phyloP scores from a whole-genome alignment of 2,113 vertebrate species.

The Cygnus buccinator region DNA sequence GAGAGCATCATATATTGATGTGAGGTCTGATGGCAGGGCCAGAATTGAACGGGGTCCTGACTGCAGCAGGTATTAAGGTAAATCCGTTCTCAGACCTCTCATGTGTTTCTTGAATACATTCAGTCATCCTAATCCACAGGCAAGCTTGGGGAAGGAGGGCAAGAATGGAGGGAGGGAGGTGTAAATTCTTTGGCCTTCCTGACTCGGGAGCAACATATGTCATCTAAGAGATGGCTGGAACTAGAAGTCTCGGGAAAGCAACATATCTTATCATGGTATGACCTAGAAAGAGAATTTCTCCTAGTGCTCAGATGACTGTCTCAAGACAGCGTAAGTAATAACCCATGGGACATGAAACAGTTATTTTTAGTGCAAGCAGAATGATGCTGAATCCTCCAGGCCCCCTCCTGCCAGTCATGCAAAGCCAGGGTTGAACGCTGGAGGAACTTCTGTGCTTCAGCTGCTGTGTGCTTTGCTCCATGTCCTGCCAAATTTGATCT shows the following conservation, averaged over 20 bases:
- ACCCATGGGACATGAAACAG: neutral
- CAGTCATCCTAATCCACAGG: neutral
- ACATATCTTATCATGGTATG: neutral
- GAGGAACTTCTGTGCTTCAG: neutral
- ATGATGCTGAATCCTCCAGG: neutral
- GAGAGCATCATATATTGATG: neutral
- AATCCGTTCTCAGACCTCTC: neutral
- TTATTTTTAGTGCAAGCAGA: neutral
- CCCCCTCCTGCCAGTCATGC: neutral
- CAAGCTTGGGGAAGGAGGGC: neutral
- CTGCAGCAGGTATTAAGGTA: neutral
- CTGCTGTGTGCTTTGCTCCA: neutral
- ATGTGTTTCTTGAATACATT: neutral
- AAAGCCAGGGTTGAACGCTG: neutral
- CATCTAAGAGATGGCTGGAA: neutral
- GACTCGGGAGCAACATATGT: rapidly evolving
- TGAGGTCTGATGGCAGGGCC: neutral
- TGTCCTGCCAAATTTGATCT: neutral
- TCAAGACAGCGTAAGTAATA: neutral
- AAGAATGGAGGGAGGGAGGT: neutral
- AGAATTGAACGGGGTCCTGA: neutral
- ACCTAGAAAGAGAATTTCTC: neutral
- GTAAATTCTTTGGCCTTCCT: neutral
- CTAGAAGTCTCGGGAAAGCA: neutral
- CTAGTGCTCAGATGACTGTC: rapidly evolving